phyloP scores from a whole-genome alignment of 1,140 invertebrate species.

The Caenorhabditis latens region DNA sequence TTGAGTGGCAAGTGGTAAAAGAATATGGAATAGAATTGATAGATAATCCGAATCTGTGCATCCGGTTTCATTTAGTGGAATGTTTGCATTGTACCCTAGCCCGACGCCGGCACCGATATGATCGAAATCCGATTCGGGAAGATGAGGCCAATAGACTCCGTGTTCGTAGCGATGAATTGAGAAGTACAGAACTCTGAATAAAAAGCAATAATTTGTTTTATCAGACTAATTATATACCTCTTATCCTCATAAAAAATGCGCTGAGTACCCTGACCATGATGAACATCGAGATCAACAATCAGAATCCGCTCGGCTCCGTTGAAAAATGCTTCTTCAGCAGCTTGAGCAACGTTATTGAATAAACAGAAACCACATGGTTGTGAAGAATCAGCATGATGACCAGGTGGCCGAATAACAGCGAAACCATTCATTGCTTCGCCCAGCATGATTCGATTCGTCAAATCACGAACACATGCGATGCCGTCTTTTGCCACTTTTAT shows the following conservation, averaged over 20 bases:
- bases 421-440: slow-evolving; percentile 55
- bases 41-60: slow-evolving; percentile 90
- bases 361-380: slow-evolving; percentile 97
- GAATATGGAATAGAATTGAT: slow-evolving; percentile 89
- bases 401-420: slow-evolving; percentile 83
- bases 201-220: not conserved
- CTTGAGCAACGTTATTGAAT: slow-evolving; percentile 94
- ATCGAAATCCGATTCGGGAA: slow-evolving; percentile 89
- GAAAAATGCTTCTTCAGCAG: slow-evolving; percentile 82
- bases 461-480: slow-evolving; percentile 47
- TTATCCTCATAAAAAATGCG: slow-evolving; percentile 92
- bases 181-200: slow-evolving; percentile 90
- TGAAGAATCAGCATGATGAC: slow-evolving; percentile 92
- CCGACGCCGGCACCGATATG: slow-evolving; percentile 85
- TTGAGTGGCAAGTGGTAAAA: slow-evolving; percentile 86
- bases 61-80: slow-evolving; percentile 88
- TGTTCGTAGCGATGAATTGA: slow-evolving; percentile 95
- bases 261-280: slow-evolving; percentile 94
- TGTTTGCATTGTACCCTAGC: slow-evolving; percentile 90
- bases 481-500: slow-evolving; percentile 38
- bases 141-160: slow-evolving; percentile 91
- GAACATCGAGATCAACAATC: slow-evolving; percentile 96
- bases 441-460: slow-evolving; percentile 36
- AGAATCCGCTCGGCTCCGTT: slow-evolving; percentile 81
- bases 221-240: slow-evolving; percentile 80